Base-by-base conservation (phyloP, 2,797 vertebrate species). In the Perodicticus potto region DNA sequence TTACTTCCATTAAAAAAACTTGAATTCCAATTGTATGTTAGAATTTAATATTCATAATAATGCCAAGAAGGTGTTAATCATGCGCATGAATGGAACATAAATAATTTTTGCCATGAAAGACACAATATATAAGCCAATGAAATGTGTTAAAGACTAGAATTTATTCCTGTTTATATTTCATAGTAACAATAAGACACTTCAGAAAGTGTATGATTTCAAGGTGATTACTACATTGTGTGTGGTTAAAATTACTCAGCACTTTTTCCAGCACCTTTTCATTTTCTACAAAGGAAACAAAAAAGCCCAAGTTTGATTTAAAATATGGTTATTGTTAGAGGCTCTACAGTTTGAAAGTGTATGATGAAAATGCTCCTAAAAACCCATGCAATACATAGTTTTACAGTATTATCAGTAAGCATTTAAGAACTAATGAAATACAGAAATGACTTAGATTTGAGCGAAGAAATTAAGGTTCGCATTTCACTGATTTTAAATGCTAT, bases 1-100 rank as follows among this genome's bases (percentile, higher is more conserved):
- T 96, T 78, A 95, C 83, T 85, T 90, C 23, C 61, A 91, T 45
- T 53, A 53, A 53, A 86, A 87, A 90, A 82, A 77, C 1, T 81
- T 92, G 57, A 5, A 78, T 81, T 96, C 49, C 34, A 86, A 65
- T 49, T 86, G 9, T 23, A 55, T 32, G 74, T 43, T 74, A 86
- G 14, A 93, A 93, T 82, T 93, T 88, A 84, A 53, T 69, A 86
- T 95, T 22, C 95, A 80, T 23, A 69, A 81, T 86, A 88, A 91
- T 81, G 20, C 20, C 76, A 93, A 72, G 72, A 82, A 97, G 86
- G 25, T 76, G 11, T 53, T 86, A 94, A 72, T 67, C 25, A 67
- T 67, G 53, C 16, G 20, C 22, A 69, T 69, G 86, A 85, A 45
- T 61, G 43, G 65, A 82, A 94, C 27, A 93, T 69, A 95, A 89